phyloP scores from a whole-genome alignment of 2,888 invertebrate species.

The Rhimphoctona megacephalus region DNA sequence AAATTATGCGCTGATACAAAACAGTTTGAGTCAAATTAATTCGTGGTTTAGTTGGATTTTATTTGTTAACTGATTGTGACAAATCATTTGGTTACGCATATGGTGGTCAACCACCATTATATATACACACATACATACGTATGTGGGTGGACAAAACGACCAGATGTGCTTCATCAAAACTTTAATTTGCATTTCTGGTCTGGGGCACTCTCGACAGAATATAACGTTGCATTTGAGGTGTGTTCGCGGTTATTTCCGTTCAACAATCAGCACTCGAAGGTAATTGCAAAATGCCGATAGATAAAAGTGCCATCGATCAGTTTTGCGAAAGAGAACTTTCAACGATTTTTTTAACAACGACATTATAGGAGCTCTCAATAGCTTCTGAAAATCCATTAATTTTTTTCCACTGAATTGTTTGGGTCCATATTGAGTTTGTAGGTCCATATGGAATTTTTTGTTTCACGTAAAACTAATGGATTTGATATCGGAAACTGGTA shows the following conservation, averaged over 20 bases:
- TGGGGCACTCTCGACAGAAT: slow-evolving; percentile 12
- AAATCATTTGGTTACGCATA: not conserved
- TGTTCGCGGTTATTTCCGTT: slow-evolving; percentile 3
- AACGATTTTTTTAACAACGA: not conserved
- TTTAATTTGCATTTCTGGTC: not conserved
- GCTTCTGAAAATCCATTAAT: not conserved
- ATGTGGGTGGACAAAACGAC: not conserved
- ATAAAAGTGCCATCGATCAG: not conserved
- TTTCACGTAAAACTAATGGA: slow-evolving; percentile 11
- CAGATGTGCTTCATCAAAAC: slow-evolving; percentile 13
- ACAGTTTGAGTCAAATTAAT: not conserved
- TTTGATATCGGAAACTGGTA: slow-evolving; percentile 1
- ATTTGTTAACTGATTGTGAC: slow-evolving; percentile 6
- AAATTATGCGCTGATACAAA: not conserved
- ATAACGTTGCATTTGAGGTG: not conserved
- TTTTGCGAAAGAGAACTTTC: not conserved
- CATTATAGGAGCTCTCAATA: not conserved
- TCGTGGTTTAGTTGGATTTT: not conserved
- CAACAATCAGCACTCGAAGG: slow-evolving; percentile 6
- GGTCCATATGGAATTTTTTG: not conserved
- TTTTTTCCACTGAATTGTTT: not conserved
- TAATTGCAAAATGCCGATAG: slow-evolving; percentile 3
- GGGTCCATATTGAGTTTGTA: no score
- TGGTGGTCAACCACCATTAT: not conserved
- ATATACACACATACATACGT: not conserved